Conservation (phyloP, 2,797 vertebrate genomes). For the Coccyzus lansbergi region DNA sequence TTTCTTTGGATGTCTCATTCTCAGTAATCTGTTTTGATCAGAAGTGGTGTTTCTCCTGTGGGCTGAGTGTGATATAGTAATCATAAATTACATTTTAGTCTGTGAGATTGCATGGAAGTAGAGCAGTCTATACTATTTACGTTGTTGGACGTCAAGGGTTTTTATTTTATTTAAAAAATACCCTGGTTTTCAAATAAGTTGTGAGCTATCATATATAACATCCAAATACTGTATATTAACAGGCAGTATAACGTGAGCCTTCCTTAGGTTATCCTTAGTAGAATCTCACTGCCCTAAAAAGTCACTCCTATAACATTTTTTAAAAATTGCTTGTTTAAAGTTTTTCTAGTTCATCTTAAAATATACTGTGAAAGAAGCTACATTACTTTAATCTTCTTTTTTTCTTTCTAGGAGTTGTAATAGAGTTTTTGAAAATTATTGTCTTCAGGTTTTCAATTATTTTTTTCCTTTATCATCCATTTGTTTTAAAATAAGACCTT, state of each 20-base stretch:
- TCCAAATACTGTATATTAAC: background rate
- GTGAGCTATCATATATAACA: background rate
- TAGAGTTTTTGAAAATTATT: background rate
- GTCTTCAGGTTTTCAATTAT: background rate
- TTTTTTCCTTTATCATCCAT: background rate
- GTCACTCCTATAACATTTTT: background rate
- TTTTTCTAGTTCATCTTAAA: background rate
- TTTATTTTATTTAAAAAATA: background rate
- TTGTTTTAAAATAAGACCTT: background rate
- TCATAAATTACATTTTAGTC: background rate
- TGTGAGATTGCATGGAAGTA: background rate
- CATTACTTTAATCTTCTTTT: background rate
- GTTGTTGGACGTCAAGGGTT: background rate
- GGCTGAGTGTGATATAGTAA: background rate
- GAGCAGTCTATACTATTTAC: background rate
- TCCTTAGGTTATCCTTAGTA: background rate
- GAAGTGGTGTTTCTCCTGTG: background rate
- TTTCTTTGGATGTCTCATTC: rapidly evolving
- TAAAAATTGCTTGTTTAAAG: background rate
- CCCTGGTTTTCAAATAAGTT: background rate
- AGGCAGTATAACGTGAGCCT: background rate
- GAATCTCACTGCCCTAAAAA: background rate
- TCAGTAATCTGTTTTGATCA: background rate
- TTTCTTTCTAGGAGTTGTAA: background rate
- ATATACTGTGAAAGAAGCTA: background rate